Conservation (phyloP, 2,797 vertebrate genomes). For the Podargus strigoides region DNA sequence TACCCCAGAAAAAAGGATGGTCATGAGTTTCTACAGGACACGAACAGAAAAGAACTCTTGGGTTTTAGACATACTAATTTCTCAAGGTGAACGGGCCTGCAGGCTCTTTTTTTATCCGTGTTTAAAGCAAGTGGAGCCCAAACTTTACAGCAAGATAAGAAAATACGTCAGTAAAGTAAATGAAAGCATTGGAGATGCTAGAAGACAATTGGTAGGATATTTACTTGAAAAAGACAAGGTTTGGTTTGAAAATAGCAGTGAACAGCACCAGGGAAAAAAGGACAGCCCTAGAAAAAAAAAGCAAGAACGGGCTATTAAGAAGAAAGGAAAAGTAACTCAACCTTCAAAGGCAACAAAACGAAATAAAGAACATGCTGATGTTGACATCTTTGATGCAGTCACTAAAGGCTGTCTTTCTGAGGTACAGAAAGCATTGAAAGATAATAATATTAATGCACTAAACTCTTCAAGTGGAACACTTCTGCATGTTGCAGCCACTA, state of each 20-base stretch:
- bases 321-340: slow-evolving; percentile 17
- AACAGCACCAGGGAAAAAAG: not conserved
- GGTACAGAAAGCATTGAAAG: slow-evolving; percentile 60
- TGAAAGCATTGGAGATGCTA: slow-evolving; percentile 70
- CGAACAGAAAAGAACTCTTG: slow-evolving; percentile 74
- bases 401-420: slow-evolving; percentile 57
- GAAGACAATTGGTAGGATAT: slow-evolving; percentile 82
- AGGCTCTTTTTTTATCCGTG: slow-evolving; percentile 83
- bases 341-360: not conserved
- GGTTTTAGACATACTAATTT: slow-evolving; percentile 77
- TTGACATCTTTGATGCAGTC: slow-evolving; percentile 47
- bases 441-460: slow-evolving; percentile 38
- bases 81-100: slow-evolving; percentile 81
- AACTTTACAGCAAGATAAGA: slow-evolving; percentile 76
- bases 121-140: slow-evolving; percentile 79
- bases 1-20: slow-evolving; percentile 71
- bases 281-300: not conserved
- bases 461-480: slow-evolving; percentile 71
- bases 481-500: slow-evolving; percentile 74
- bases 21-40: slow-evolving; percentile 73
- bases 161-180: slow-evolving; percentile 72
- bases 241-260: slow-evolving; percentile 5
- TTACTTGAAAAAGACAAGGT: slow-evolving; percentile 77
- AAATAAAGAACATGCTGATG: not conserved
- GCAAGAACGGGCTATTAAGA: not conserved